Evolutionary conservation across 2,888 invertebrate species (phyloP).

Genomic region (Polymixis lichenea): DNA sequence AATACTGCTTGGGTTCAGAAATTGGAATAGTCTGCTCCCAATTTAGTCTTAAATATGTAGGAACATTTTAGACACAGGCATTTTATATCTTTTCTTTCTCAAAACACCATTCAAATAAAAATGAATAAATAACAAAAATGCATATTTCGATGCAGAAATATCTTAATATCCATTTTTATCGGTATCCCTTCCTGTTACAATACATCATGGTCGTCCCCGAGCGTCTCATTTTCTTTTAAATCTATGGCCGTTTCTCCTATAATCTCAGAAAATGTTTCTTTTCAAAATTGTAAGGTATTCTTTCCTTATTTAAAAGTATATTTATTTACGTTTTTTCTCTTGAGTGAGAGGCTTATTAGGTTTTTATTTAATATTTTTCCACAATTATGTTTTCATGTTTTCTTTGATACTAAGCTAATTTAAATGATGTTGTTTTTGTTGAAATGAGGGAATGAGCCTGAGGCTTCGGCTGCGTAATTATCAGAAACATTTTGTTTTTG

Average conservation of each 20-base stretch:
- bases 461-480: conserved; percentile 18
- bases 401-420: conserved; percentile 28
- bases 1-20: too few relatives aligned
- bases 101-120: neutral
- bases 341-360: conserved; percentile 22
- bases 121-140: conserved; percentile 21
- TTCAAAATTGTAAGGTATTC: conserved; percentile 53
- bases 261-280: conserved; percentile 56
- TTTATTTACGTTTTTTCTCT: conserved; percentile 22
- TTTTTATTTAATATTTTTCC: conserved; percentile 34
- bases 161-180: conserved; percentile 30
- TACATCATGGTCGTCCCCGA: conserved; percentile 20
- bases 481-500: conserved; percentile 20
- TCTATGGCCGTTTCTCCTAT: conserved; percentile 45
- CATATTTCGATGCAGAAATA: conserved; percentile 23
- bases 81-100: too few relatives aligned
- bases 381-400: conserved; percentile 25
- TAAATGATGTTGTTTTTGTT: conserved; percentile 14
- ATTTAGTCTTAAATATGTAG: too few relatives aligned
- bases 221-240: conserved; percentile 60
- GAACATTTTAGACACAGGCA: too few relatives aligned
- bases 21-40: too few relatives aligned
- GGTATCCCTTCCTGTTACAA: conserved; percentile 25
- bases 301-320: conserved; percentile 30
- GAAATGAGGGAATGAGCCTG: conserved; percentile 12